Percentiles rank a stretch among this genome's conserved stretches.
Evolutionary conservation across 2,113 vertebrate species (phyloP).

Genomic region (Australoheros scitulus): DNA sequence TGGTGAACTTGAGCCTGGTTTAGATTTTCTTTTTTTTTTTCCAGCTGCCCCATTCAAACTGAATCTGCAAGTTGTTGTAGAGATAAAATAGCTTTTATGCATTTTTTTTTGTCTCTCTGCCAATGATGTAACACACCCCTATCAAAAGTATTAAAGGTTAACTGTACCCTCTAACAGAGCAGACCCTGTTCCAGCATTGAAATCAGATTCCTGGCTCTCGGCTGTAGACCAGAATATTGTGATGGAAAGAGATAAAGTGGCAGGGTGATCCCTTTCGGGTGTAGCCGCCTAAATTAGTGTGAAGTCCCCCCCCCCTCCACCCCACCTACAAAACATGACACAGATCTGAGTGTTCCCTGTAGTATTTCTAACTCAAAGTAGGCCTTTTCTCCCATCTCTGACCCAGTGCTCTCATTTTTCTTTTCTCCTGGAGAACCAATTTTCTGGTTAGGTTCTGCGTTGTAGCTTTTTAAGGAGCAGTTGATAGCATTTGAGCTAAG

Average conservation of each 20-base stretch:
- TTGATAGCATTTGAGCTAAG: constrained; percentile 3
- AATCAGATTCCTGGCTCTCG: constrained; percentile 28
- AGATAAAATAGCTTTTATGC: neutral
- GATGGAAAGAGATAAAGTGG: neutral
- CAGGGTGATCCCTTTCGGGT: constrained; percentile 33
- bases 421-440: neutral
- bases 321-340: constrained; percentile 21
- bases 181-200: neutral
- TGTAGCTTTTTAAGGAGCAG: neutral
- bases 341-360: constrained; percentile 35
- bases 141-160: neutral
- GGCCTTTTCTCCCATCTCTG: constrained; percentile 33
- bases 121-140: neutral
- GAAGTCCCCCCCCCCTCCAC: neutral
- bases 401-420: constrained; percentile 25
- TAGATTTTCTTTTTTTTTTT: neutral
- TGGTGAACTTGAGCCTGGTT: neutral
- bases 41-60: constrained; percentile 9
- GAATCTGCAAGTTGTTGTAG: constrained; percentile 7
- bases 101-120: neutral
- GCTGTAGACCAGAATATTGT: constrained; percentile 22
- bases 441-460: neutral
- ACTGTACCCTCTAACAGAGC: neutral
- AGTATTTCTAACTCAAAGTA: constrained; percentile 46
- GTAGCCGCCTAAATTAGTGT: constrained; percentile 6